Conservation (phyloP, 2,113 vertebrate species). For the Crotalus tigris region DNA sequence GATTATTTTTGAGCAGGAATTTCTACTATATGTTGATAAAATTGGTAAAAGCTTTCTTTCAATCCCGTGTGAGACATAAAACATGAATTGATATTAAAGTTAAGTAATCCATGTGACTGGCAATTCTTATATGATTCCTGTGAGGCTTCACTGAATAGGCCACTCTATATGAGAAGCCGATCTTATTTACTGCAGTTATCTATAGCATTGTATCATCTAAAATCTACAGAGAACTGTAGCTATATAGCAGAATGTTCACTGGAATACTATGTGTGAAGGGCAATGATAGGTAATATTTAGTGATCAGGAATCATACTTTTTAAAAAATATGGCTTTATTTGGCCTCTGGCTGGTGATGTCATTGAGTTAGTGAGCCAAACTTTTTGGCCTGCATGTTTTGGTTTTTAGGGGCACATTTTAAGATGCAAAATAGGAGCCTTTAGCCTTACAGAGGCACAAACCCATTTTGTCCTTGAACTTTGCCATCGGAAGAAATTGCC, state of each 20-base stretch:
- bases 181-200: neutral
- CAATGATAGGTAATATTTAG: neutral
- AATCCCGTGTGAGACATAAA: neutral
- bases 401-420: neutral
- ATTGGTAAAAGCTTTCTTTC: neutral
- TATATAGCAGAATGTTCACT: neutral
- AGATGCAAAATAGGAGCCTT: neutral
- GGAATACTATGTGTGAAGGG: neutral
- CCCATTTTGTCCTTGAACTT: neutral
- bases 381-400: neutral
- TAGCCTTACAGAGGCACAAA: neutral
- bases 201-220: neutral
- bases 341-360: neutral
- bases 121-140: neutral
- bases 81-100: neutral
- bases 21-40: neutral
- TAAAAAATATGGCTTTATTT: neutral
- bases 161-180: neutral
- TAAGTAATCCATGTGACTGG: neutral
- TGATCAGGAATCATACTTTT: neutral
- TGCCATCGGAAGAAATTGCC: neutral
- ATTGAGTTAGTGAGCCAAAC: neutral
- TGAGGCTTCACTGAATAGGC: neutral
- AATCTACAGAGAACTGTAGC: neutral
- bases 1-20: neutral